Conservation (phyloP, 2,888 invertebrate genomes). For the Malacosoma neustria region DNA sequence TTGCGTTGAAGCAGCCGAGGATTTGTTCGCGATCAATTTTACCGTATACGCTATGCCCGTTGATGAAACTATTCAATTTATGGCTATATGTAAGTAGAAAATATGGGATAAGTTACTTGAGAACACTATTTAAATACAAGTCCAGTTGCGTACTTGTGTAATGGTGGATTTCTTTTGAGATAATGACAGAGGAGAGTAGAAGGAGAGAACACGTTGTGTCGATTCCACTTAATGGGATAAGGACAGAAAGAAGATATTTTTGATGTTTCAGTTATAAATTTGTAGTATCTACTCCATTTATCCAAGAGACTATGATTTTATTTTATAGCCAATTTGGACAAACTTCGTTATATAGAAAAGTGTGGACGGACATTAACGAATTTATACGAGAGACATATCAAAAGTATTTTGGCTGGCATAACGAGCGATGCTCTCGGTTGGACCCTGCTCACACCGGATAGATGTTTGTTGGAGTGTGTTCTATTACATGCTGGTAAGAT, state of each 20-base stretch:
- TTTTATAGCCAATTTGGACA: conserved; percentile 58
- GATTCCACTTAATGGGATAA: too few relatives aligned
- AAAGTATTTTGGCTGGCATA: conserved; percentile 65
- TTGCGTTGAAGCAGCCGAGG: conserved; percentile 37
- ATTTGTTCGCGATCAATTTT: conserved; percentile 53
- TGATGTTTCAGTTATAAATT: too few relatives aligned
- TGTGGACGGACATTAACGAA: conserved; percentile 46
- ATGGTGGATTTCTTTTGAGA: too few relatives aligned
- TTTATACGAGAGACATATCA: conserved; percentile 69
- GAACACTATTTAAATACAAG: too few relatives aligned
- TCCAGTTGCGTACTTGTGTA: too few relatives aligned
- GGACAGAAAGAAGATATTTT: too few relatives aligned
- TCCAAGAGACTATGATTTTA: neutral
- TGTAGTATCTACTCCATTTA: too few relatives aligned
- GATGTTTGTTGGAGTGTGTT: conserved; percentile 79
- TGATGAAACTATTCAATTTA: conserved; percentile 48
- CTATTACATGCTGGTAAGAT: conserved; percentile 66
- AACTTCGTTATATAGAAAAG: conserved; percentile 51
- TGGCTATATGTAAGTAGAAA: conserved; percentile 63
- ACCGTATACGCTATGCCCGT: conserved; percentile 59
- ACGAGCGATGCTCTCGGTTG: conserved; percentile 76
- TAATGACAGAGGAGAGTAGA: too few relatives aligned
- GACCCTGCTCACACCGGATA: conserved; percentile 78
- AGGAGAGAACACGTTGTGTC: too few relatives aligned
- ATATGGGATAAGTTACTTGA: too few relatives aligned